Evolutionary conservation across 2,888 invertebrate genomes (phyloP).

Genomic region (Nebria salina): DNA sequence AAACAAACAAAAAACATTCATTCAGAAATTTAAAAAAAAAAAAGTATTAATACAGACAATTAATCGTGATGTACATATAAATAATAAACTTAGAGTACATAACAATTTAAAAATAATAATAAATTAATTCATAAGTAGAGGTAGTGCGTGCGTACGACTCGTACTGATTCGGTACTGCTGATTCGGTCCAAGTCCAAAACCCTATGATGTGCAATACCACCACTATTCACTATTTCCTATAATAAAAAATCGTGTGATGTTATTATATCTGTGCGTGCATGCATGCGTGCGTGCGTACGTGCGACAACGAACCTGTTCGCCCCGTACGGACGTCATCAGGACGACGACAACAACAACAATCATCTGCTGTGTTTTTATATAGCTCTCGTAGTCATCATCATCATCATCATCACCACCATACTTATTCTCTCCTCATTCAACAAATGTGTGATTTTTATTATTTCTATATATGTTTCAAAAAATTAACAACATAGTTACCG

Average conservation of each 20-base stretch:
- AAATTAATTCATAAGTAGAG: slow-evolving; percentile 47
- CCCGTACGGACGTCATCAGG: no score
- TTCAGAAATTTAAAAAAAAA: neutral
- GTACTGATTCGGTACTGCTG: slow-evolving; percentile 7
- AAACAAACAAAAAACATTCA: slow-evolving; percentile 46
- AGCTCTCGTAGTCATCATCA: no score
- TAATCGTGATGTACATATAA: slow-evolving; percentile 48
- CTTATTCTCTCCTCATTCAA: no score
- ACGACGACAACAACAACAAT: no score
- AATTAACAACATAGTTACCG: neutral
- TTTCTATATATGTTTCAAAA: no score
- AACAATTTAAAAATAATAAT: slow-evolving; percentile 42
- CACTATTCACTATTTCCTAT: slow-evolving; percentile 6
- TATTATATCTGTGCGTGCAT: no score
- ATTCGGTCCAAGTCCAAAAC: slow-evolving; percentile 8
- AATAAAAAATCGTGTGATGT: no score
- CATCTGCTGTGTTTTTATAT: no score
- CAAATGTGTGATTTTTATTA: no score
- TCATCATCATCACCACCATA: no score
- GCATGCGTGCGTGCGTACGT: no score
- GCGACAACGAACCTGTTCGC: no score
- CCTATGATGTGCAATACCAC: neutral
- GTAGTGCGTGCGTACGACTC: slow-evolving; percentile 44
- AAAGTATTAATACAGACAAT: slow-evolving; percentile 49
- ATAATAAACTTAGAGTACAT: slow-evolving; percentile 39